Conservation (phyloP, 2,113 vertebrate genomes). For the Hydropotes inermis region DNA sequence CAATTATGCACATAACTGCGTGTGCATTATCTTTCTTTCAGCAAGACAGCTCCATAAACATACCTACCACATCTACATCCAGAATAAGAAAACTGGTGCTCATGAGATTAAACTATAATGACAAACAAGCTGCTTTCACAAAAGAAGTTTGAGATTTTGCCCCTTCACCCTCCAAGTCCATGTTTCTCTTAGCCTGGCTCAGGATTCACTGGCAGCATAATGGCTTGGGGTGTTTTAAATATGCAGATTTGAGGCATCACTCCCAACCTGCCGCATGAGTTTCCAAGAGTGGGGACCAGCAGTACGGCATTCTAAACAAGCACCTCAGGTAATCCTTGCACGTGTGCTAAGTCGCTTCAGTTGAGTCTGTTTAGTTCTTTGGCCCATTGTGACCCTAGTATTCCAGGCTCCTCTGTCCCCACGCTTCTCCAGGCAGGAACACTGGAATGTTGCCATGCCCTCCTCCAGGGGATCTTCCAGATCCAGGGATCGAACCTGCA, state of each 20-base stretch:
- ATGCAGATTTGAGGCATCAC: neutral
- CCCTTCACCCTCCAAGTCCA: neutral
- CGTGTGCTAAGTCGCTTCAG: neutral
- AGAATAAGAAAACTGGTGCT: neutral
- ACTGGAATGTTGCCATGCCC: neutral
- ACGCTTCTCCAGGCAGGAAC: neutral
- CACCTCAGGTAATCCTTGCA: neutral
- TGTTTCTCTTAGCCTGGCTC: neutral
- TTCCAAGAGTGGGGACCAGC: neutral
- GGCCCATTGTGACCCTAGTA: neutral
- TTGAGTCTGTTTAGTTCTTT: too few relatives aligned
- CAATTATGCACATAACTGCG: conserved; percentile 10
- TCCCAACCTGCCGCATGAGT: neutral
- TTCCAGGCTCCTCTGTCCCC: neutral
- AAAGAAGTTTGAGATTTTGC: neutral
- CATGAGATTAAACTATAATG: neutral
- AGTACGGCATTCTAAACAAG: neutral
- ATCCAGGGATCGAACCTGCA: neutral
- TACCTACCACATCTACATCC: neutral
- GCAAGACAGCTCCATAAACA: conserved; percentile 7
- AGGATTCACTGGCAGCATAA: neutral
- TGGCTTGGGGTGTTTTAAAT: neutral
- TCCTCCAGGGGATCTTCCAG: neutral
- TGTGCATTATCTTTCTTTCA: neutral
- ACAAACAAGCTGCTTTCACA: neutral